Evolutionary conservation across 2,888 invertebrate genomes (phyloP).

Genomic region (Thereva unica): DNA sequence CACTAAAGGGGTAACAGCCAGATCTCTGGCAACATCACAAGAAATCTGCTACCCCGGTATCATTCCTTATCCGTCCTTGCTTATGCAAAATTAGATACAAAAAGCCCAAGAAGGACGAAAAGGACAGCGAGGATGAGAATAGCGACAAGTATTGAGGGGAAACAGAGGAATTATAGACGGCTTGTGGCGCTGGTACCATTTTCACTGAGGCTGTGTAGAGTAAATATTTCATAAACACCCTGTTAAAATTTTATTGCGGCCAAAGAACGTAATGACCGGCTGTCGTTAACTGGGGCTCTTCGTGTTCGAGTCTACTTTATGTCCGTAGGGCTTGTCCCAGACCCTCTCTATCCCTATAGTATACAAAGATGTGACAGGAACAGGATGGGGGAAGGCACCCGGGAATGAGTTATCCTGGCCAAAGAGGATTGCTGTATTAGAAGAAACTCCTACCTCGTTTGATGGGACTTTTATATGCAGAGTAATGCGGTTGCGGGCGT

Average conservation of each 20-base stretch:
- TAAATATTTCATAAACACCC: slow-evolving; percentile 34
- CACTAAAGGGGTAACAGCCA: slow-evolving; percentile 4
- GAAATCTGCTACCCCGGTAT: slow-evolving; percentile 2
- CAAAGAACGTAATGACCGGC: slow-evolving; percentile 29
- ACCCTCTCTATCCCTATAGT: not conserved
- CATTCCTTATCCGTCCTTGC: not conserved
- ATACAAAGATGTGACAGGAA: not conserved
- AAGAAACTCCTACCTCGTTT: not conserved
- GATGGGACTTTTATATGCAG: slow-evolving; percentile 6
- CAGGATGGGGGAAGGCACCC: not conserved
- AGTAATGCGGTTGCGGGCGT: not conserved
- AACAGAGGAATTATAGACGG: no score
- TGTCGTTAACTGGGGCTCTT: not conserved
- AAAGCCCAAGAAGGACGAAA: slow-evolving; percentile 6
- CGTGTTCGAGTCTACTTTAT: not conserved
- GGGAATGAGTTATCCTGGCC: not conserved
- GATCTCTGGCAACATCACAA: slow-evolving; percentile 1
- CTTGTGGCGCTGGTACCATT: not conserved
- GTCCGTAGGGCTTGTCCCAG: slow-evolving; percentile 1
- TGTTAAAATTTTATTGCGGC: slow-evolving; percentile 31
- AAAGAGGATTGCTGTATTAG: not conserved
- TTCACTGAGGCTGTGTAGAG: slow-evolving; percentile 8
- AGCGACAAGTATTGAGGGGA: slow-evolving; percentile 8
- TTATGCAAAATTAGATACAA: slow-evolving; percentile 24
- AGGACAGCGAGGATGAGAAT: not conserved